Evolutionary conservation across 2,797 vertebrate genomes (phyloP).

Genomic region (Coluber constrictor): DNA sequence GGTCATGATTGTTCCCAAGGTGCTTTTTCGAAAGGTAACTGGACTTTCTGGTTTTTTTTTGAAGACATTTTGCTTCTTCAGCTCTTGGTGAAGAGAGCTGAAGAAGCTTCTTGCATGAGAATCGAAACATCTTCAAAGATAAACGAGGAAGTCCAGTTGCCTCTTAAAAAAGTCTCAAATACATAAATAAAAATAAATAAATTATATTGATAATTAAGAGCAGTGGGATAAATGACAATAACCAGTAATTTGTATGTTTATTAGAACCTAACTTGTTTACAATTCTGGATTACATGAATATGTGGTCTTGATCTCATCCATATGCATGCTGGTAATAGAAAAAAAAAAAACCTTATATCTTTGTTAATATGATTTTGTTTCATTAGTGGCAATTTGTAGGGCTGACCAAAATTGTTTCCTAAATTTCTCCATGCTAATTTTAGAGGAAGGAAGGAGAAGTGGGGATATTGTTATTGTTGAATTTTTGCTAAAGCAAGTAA

Average conservation of each 20-base stretch:
- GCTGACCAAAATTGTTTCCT: neutral
- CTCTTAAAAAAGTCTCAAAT: neutral
- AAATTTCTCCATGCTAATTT: neutral
- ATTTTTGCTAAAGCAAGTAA: neutral
- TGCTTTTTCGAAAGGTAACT: too few relatives aligned
- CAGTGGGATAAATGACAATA: neutral
- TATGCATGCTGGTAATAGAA: conserved; percentile 20
- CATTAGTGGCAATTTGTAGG: neutral
- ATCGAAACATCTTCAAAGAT: too few relatives aligned
- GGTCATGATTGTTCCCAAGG: too few relatives aligned
- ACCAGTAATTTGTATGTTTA: conserved; percentile 10
- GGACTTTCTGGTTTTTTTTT: too few relatives aligned
- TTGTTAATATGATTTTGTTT: neutral
- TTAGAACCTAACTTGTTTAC: conserved; percentile 19
- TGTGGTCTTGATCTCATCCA: conserved; percentile 11
- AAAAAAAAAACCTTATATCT: conserved; percentile 23
- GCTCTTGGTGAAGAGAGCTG: too few relatives aligned
- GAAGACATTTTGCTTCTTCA: too few relatives aligned
- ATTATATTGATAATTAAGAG: conserved; percentile 11
- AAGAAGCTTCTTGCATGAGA: too few relatives aligned
- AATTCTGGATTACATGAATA: conserved; percentile 23
- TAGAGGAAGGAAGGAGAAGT: neutral
- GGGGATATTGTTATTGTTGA: neutral
- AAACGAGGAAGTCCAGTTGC: too few relatives aligned
- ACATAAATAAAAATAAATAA: neutral